Conservation (phyloP, 1,140 invertebrate genomes). For the Caenorhabditis remanei region DNA sequence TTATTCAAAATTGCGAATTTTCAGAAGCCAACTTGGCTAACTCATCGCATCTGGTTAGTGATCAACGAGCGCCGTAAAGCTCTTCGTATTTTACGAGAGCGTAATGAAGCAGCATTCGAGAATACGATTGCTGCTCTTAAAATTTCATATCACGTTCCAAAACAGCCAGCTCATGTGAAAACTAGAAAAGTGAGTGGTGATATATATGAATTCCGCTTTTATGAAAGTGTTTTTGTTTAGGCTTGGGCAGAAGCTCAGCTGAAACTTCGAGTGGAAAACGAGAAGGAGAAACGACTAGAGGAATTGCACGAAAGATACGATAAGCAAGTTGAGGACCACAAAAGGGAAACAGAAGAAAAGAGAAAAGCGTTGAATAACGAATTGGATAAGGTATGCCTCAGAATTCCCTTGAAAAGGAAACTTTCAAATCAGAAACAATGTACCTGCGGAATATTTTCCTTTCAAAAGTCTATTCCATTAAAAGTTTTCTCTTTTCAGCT, state of each 20-base stretch:
- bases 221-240: background rate
- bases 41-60: slow-evolving; percentile 69
- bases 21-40: slow-evolving; percentile 73
- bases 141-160: slow-evolving; percentile 75
- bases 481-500: background rate
- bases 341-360: slow-evolving; percentile 60
- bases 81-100: slow-evolving; percentile 72
- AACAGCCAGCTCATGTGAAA: slow-evolving; percentile 65
- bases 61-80: slow-evolving; percentile 72
- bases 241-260: slow-evolving; percentile 75
- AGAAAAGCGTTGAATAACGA: slow-evolving; percentile 60
- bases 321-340: slow-evolving; percentile 56
- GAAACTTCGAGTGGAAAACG: slow-evolving; percentile 69
- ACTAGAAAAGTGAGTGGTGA: slow-evolving; percentile 63
- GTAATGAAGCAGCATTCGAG: slow-evolving; percentile 71
- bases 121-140: slow-evolving; percentile 71
- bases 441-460: too few species aligned
- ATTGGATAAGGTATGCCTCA: slow-evolving; percentile 47
- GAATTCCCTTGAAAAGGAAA: background rate
- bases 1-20: background rate
- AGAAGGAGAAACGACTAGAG: slow-evolving; percentile 73
- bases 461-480: too few species aligned
- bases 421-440: too few species aligned
- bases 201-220: background rate
- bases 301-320: slow-evolving; percentile 69